These are phyloP conservation scores for Drosophila pachea DNA, from an alignment of 1,140 invertebrate genomes.

Conservation along the genomic window DNA sequence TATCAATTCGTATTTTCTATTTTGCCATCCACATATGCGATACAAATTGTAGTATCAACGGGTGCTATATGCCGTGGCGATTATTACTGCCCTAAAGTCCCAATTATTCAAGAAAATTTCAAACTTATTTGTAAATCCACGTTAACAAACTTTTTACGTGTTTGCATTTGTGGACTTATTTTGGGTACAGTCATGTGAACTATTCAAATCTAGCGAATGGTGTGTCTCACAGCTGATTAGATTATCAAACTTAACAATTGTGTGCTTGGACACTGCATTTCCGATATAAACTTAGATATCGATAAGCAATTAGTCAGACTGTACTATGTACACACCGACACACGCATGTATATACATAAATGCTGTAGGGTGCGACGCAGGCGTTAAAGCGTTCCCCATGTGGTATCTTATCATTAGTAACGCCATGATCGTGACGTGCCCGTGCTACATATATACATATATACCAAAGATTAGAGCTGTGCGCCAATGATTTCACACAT, in stretches of 20 bases:
- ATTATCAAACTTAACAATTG: not conserved
- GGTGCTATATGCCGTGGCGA: too few species aligned
- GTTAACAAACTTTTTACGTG: too few species aligned
- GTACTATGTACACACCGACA: not conserved
- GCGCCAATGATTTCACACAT: constrained; percentile 55
- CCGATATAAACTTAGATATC: not conserved
- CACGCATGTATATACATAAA: not conserved
- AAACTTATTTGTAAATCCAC: not conserved
- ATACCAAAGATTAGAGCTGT: not conserved
- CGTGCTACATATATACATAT: not conserved
- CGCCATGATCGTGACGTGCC: constrained; percentile 50
- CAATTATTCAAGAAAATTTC: not conserved
- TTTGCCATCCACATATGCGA: too few species aligned
- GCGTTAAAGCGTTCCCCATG: constrained; percentile 34
- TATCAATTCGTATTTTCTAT: too few species aligned
- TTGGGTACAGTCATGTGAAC: constrained; percentile 1
- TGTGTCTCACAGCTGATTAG: not conserved
- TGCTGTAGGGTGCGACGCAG: constrained; percentile 7
- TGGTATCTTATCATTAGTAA: constrained; percentile 65
- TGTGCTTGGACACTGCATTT: too few species aligned
- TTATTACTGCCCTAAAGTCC: too few species aligned
- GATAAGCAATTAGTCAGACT: not conserved
- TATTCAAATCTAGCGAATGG: constrained; percentile 20
- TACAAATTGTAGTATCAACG: too few species aligned
- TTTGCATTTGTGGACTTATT: not conserved